These are phyloP conservation scores for Melanaphis sacchari DNA, from an alignment of 1,140 invertebrate species.

Conservation along the genomic window DNA sequence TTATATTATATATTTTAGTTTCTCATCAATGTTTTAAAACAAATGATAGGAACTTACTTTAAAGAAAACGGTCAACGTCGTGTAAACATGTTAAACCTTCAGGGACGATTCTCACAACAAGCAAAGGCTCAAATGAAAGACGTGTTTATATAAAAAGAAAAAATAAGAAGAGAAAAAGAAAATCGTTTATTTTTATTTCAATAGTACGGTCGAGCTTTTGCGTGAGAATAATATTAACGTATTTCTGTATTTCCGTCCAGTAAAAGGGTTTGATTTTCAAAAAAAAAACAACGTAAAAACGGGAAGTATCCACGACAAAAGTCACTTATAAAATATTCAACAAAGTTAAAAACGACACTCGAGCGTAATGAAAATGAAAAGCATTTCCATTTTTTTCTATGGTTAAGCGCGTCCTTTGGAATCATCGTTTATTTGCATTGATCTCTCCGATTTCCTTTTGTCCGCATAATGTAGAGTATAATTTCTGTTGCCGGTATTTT, in stretches of 20 bases:
- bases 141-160: constrained; percentile 16
- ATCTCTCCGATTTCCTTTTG: constrained; percentile 32
- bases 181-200: constrained; percentile 46
- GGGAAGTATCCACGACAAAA: constrained; percentile 38
- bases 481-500: constrained; percentile 20
- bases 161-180: constrained; percentile 7
- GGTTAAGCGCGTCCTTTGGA: background rate
- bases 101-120: background rate
- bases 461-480: constrained; percentile 7
- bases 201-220: constrained; percentile 15
- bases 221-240: constrained; percentile 48
- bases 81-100: constrained; percentile 42
- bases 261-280: constrained; percentile 43
- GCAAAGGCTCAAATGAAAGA: constrained; percentile 24
- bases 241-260: constrained; percentile 39
- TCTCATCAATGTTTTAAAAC: background rate
- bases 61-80: constrained; percentile 31
- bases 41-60: background rate
- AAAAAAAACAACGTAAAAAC: constrained; percentile 35
- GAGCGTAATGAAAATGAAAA: constrained; percentile 40
- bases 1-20: background rate
- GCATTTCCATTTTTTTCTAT: constrained; percentile 42
- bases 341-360: constrained; percentile 36
- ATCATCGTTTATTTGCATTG: constrained; percentile 20
- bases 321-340: constrained; percentile 55